Conservation (phyloP, 2,888 invertebrate genomes). For the Eristalis intricaria region DNA sequence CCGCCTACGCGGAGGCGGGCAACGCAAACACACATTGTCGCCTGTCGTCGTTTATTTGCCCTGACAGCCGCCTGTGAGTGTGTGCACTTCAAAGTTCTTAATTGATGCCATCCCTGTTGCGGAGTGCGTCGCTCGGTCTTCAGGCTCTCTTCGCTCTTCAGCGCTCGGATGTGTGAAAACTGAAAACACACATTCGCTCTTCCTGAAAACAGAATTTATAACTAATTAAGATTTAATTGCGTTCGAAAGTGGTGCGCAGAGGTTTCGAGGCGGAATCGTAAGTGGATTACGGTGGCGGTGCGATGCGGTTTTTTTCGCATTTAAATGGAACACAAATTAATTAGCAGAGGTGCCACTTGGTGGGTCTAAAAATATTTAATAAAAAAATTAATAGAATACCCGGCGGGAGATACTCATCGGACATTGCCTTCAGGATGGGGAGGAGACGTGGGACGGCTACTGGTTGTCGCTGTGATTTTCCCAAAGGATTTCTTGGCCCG, state of each 20-base stretch:
- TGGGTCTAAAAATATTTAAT: neutral
- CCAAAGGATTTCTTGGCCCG: too few relatives aligned
- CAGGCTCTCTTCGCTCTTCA: neutral
- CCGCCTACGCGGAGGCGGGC: neutral
- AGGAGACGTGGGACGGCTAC: neutral
- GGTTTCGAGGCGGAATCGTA: neutral
- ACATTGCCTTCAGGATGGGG: neutral
- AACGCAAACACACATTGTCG: neutral
- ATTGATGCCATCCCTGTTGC: neutral
- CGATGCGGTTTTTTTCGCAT: neutral
- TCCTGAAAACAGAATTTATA: neutral
- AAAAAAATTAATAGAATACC: neutral
- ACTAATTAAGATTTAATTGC: conserved; percentile 36
- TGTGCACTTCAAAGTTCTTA: neutral
- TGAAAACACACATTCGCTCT: neutral
- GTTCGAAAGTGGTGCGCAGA: conserved; percentile 11
- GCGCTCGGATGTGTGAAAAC: conserved; percentile 11
- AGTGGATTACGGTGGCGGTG: neutral
- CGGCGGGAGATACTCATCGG: neutral
- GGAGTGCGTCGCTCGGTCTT: neutral
- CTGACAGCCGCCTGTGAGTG: neutral
- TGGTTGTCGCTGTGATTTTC: neutral
- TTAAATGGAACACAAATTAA: neutral
- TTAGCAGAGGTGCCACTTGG: neutral
- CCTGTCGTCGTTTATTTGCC: neutral